Percentiles rank a stretch among this genome's conserved stretches.
Conservation (phyloP, 2,888 invertebrate species). For the Agrilus cyanescens region DNA sequence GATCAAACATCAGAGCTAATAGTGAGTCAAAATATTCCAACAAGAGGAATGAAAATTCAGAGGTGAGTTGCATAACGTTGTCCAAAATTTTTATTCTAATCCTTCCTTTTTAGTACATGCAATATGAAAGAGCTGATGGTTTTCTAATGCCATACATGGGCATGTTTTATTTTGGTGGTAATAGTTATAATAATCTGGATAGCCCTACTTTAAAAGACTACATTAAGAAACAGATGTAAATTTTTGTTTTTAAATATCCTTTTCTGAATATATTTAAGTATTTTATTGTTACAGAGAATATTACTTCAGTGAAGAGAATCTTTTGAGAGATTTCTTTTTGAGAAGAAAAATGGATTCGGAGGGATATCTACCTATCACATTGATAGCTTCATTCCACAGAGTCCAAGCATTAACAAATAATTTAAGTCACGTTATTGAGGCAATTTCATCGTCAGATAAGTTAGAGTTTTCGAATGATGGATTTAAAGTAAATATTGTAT, state of each 20-base stretch:
- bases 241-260: conserved; percentile 18
- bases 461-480: conserved; percentile 63
- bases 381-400: conserved; percentile 94
- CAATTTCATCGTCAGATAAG: conserved; percentile 74
- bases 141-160: conserved; percentile 42
- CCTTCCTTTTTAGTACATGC: no score
- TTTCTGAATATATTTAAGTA: not conserved
- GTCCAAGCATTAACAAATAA: conserved; percentile 81
- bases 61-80: no score
- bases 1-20: no score
- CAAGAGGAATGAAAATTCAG: no score
- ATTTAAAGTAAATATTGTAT: conserved; percentile 47
- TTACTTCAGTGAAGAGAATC: conserved; percentile 95
- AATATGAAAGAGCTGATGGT: conserved; percentile 1
- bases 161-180: conserved; percentile 48
- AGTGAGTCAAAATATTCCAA: no score
- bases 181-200: conserved; percentile 31
- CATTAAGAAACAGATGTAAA: conserved; percentile 86
- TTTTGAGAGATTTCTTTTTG: conserved; percentile 90
- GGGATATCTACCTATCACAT: conserved; percentile 84
- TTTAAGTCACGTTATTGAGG: conserved; percentile 69
- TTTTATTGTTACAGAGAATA: conserved; percentile 71
- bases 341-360: conserved; percentile 92
- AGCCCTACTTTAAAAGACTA: conserved; percentile 61
- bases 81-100: no score